Evolutionary conservation across 2,797 vertebrate genomes (phyloP).

Genomic region (Malurus splendens): DNA sequence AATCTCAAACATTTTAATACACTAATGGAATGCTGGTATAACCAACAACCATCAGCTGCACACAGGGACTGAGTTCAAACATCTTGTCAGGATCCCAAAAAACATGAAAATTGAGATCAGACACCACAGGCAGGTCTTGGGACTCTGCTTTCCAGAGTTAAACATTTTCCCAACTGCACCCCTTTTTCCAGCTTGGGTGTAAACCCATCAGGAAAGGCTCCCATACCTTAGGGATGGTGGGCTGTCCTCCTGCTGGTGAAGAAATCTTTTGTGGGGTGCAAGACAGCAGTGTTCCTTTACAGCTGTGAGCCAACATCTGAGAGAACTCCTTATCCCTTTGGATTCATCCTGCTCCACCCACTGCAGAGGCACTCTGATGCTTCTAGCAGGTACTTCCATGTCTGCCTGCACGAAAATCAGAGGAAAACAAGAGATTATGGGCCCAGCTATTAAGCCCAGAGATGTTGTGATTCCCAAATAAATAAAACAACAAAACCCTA

Average conservation of each 20-base stretch:
- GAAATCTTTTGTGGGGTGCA: background rate
- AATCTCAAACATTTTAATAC: background rate
- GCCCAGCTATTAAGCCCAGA: background rate
- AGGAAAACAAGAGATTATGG: background rate
- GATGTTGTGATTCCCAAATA: accelerated
- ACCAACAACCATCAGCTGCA: background rate
- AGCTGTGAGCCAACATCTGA: background rate
- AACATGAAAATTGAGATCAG: background rate
- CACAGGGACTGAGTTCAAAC: background rate
- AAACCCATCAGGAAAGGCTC: background rate
- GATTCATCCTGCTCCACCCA: accelerated
- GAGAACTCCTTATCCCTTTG: background rate
- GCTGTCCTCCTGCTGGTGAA: background rate
- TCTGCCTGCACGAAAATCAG: background rate
- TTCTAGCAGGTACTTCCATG: background rate
- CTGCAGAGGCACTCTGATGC: background rate
- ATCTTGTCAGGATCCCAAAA: background rate
- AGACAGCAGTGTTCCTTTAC: background rate
- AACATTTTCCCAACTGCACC: background rate
- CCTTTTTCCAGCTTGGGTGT: background rate
- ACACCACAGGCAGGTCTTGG: background rate
- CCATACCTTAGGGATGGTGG: background rate
- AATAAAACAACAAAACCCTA: background rate
- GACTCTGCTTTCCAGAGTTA: background rate
- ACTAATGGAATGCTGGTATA: background rate